Percentiles rank a stretch among this genome's conserved stretches.
Conservation (phyloP, 2,888 invertebrate genomes). For the Hesperia comma region DNA sequence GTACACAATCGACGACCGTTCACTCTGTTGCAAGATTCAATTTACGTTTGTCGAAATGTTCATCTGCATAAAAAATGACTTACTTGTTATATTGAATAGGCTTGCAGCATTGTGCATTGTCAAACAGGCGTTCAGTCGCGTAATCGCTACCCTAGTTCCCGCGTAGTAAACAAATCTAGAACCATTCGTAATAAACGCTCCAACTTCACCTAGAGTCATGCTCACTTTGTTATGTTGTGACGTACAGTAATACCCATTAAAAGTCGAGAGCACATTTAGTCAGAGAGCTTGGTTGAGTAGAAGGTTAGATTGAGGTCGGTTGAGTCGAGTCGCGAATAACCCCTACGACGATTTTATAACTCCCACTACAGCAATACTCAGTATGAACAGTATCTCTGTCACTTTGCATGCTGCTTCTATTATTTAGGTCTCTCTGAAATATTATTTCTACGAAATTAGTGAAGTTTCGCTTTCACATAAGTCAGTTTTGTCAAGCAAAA, state of each 20-base stretch:
- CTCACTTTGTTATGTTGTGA: constrained; percentile 69
- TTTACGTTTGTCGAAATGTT: constrained; percentile 23
- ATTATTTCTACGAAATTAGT: constrained; percentile 58
- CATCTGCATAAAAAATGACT: constrained; percentile 22
- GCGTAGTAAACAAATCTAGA: constrained; percentile 75
- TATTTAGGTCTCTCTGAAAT: constrained; percentile 67
- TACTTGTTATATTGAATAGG: constrained; percentile 28
- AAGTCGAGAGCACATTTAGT: constrained; percentile 79
- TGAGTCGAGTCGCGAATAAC: constrained; percentile 71
- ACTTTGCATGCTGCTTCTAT: constrained; percentile 82
- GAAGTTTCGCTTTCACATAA: constrained; percentile 45
- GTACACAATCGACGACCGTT: constrained; percentile 73
- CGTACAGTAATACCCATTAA: constrained; percentile 73
- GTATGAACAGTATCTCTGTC: constrained; percentile 72
- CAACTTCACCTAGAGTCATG: constrained; percentile 78
- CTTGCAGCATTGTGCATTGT: constrained; percentile 79
- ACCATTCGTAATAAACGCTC: constrained; percentile 76
- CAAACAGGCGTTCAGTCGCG: constrained; percentile 77
- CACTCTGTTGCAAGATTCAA: constrained; percentile 75
- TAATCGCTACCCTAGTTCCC: constrained; percentile 80
- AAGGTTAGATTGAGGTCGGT: constrained; percentile 79
- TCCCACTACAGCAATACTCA: constrained; percentile 76
- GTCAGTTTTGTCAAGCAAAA: constrained; percentile 35
- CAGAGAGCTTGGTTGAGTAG: constrained; percentile 78
- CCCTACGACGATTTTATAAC: constrained; percentile 69